phyloP scores from a whole-genome alignment of 1,140 invertebrate genomes.

The Pseudomyrmex gracilis region DNA sequence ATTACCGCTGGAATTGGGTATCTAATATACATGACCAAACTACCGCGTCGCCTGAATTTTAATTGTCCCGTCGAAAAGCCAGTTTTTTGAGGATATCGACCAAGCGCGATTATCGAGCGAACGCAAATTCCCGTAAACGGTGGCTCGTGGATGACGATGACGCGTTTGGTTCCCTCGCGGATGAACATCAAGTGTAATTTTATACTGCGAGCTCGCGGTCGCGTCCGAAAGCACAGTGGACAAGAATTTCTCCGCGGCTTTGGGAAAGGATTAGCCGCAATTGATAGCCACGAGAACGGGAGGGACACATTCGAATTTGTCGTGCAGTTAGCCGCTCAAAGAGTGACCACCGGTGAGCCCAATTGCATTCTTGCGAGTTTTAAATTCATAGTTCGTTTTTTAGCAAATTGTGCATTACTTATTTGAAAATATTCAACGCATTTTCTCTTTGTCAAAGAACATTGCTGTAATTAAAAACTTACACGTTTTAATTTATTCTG shows the following conservation, averaged over 20 bases:
- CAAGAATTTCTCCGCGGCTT: slow-evolving; percentile 70
- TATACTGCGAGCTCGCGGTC: background rate
- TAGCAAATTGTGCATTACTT: background rate
- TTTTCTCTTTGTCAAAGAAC: background rate
- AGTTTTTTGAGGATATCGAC: slow-evolving; percentile 36
- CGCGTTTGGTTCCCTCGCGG: background rate
- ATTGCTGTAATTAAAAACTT: no score
- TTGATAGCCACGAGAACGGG: slow-evolving; percentile 72
- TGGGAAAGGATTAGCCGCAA: slow-evolving; percentile 74
- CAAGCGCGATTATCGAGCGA: background rate
- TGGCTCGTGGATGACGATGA: background rate
- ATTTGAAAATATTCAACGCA: background rate
- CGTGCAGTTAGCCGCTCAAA: slow-evolving; percentile 58
- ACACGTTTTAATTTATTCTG: no score
- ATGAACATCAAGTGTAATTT: background rate
- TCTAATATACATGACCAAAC: slow-evolving; percentile 83
- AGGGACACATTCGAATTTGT: slow-evolving; percentile 66
- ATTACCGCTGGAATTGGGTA: slow-evolving; percentile 83
- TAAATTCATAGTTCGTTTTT: slow-evolving; percentile 34
- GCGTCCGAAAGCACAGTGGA: slow-evolving; percentile 7
- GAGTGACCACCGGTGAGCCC: slow-evolving; percentile 21
- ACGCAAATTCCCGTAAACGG: slow-evolving; percentile 32
- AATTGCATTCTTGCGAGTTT: slow-evolving; percentile 1
- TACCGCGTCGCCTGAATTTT: slow-evolving; percentile 70
- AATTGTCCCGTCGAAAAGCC: slow-evolving; percentile 63